Percentiles rank a stretch among this genome's conserved stretches.
Conservation (phyloP, 2,888 invertebrate genomes). For the Eupeodes latifasciatus region DNA sequence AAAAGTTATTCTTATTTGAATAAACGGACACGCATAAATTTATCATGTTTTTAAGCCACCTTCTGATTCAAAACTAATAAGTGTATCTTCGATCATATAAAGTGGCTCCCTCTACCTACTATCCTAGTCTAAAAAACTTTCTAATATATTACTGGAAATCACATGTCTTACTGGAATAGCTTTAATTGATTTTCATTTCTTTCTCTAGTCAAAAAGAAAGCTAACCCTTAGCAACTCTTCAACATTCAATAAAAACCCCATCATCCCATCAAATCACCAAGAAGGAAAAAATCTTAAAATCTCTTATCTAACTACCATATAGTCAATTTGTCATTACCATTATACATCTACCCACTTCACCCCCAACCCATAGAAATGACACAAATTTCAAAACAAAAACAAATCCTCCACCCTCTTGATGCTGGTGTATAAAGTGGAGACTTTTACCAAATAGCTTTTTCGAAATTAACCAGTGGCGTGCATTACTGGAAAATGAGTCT, state of each 20-base stretch:
- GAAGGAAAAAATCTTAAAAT: constrained; percentile 34
- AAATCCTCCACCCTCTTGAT: constrained; percentile 36
- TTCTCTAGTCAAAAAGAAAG: background rate
- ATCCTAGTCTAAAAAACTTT: too few relatives aligned
- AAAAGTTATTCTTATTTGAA: too few relatives aligned
- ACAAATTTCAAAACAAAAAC: constrained; percentile 13
- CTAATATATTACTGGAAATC: too few relatives aligned
- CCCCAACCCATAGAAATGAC: background rate
- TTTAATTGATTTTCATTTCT: too few relatives aligned
- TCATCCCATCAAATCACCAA: constrained; percentile 21
- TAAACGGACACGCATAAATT: too few relatives aligned
- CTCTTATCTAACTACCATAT: constrained; percentile 51
- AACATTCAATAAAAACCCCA: constrained; percentile 51
- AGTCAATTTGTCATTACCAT: constrained; percentile 35
- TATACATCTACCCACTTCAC: background rate
- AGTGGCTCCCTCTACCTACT: too few relatives aligned
- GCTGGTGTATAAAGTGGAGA: background rate
- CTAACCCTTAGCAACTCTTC: background rate
- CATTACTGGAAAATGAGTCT: constrained; percentile 16
- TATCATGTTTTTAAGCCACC: too few relatives aligned
- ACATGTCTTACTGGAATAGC: too few relatives aligned
- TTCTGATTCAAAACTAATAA: too few relatives aligned
- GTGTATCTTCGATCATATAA: too few relatives aligned
- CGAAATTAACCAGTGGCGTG: constrained; percentile 58
- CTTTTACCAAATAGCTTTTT: constrained; percentile 55